Evolutionary conservation across 2,888 invertebrate genomes (phyloP), one percentile per base, ranked within the genome.

Genomic region (Aphrophora alni): DNA sequence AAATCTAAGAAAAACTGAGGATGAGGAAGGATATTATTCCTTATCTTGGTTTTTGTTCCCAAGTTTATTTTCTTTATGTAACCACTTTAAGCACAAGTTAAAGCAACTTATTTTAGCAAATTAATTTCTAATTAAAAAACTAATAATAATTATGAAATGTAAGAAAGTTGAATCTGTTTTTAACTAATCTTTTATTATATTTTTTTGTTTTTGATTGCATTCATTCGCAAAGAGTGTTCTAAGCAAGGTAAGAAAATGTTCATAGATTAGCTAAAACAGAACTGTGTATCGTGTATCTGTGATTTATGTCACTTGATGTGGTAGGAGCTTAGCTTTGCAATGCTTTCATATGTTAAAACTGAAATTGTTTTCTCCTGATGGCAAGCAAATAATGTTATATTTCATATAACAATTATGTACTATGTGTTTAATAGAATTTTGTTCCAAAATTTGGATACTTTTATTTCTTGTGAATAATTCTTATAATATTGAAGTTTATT

Each of bases 161-260:
- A 59, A n/a, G 59, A 59, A 33, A 59, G 10, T 21, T 59, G 59
- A 59, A 21, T 59, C 5, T 59, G 59, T 59, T 21, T 59, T 59
- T 59, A n/a, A 59, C 59, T 59, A 59, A 59, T 59, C n/a, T 59
- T 21, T 59, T n/a, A n/a, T n/a, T n/a, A n/a, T n/a, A n/a, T n/a
- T 59, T 59, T 21, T 33, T 33, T 44, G n/a, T 59, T 59, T 59
- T 21, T 59, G 59, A 21, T 59, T 59, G 59, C 21, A 21, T 59
- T 59, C 59, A 59, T 59, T 59, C 59, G 10, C 59, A 59, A 59
- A 59, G 59, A 59, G 59, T 59, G 59, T 59, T 59, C 59, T 59
- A 59, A 59, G 59, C 59, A 59, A 59, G 59, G 59, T 59, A 59
- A 59, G 59, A 59, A 59, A 21, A 59, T 59, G n/a, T 59, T 59